These are phyloP conservation scores for Drosophila sp. DNA, from an alignment of 1,140 invertebrate species.

Conservation along the genomic window DNA sequence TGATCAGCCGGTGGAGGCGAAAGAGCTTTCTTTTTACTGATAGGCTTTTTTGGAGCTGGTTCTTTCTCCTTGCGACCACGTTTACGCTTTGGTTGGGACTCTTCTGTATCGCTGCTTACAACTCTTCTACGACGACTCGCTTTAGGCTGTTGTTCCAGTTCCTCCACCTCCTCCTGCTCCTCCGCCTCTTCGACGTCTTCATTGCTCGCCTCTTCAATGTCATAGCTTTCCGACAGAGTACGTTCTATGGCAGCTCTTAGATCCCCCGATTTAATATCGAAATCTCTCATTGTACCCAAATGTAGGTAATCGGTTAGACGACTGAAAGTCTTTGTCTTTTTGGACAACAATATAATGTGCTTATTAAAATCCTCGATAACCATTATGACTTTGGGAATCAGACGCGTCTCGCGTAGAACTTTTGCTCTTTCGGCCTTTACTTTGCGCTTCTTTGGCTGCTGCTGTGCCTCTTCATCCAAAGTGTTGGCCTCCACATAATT, in stretches of 20 bases:
- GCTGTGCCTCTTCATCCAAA: conserved; percentile 60
- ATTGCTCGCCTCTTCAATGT: conserved; percentile 58
- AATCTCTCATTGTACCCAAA: conserved; percentile 85
- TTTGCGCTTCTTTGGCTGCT: conserved; percentile 66
- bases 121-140: conserved; percentile 23
- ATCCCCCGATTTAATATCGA: conserved; percentile 84
- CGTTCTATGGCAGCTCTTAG: conserved; percentile 84
- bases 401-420: conserved; percentile 85
- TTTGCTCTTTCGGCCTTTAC: conserved; percentile 84
- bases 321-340: conserved; percentile 85
- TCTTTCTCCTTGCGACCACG: conserved; percentile 28
- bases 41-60: conserved; percentile 30
- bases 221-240: conserved; percentile 61
- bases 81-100: conserved; percentile 47
- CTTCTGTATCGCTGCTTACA: conserved; percentile 23
- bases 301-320: conserved; percentile 85
- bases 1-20: not conserved
- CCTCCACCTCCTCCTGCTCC: conserved; percentile 19
- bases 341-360: conserved; percentile 85
- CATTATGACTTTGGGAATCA: conserved; percentile 85
- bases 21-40: not conserved
- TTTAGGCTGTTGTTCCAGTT: conserved; percentile 26
- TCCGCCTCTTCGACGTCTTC: not conserved
- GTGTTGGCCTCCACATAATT: conserved; percentile 84
- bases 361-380: conserved; percentile 86